phyloP scores from a whole-genome alignment of 2,113 vertebrate genomes.

The Brachionichthys hirsutus region DNA sequence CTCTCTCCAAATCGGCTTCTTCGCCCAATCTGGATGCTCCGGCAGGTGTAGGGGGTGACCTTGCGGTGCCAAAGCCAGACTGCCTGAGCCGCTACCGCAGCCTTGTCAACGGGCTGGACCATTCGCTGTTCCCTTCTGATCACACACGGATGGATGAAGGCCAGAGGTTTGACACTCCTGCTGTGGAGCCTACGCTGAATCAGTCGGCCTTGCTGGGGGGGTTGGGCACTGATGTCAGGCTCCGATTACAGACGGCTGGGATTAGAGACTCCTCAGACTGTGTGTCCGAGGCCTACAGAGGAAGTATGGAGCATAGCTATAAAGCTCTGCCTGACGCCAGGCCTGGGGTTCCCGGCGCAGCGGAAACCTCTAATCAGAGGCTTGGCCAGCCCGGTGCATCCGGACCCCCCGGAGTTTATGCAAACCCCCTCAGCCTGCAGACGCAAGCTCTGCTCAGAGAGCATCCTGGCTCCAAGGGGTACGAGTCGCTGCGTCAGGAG shows the following conservation, averaged over 20 bases:
- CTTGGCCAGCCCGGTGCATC: conserved; percentile 55
- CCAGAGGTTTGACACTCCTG: conserved; percentile 86
- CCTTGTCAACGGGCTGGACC: conserved; percentile 81
- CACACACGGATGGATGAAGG: conserved; percentile 78
- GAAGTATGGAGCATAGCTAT: conserved; percentile 70
- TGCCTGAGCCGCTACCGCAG: conserved; percentile 79
- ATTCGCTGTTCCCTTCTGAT: conserved; percentile 81
- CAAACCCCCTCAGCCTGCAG: conserved; percentile 72
- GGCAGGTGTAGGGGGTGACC: conserved; percentile 36
- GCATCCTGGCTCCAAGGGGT: conserved; percentile 72
- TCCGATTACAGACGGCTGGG: conserved; percentile 77
- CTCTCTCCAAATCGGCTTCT: conserved; percentile 79
- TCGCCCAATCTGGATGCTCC: conserved; percentile 78
- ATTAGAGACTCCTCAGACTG: conserved; percentile 66
- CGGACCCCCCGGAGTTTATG: conserved; percentile 72
- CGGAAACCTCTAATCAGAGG: conserved; percentile 71
- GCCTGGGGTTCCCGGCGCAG: conserved; percentile 46
- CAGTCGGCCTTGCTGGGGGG: conserved; percentile 84
- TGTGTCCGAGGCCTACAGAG: conserved; percentile 76
- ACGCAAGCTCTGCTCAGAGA: conserved; percentile 77
- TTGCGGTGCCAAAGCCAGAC: conserved; percentile 61
- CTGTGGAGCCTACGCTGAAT: conserved; percentile 89
- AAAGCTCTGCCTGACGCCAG: conserved; percentile 85
- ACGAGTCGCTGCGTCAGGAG: conserved; percentile 73
- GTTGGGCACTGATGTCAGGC: conserved; percentile 82